Base-by-base conservation (phyloP, 2,113 vertebrate species). In the Corydoras maculifer region DNA sequence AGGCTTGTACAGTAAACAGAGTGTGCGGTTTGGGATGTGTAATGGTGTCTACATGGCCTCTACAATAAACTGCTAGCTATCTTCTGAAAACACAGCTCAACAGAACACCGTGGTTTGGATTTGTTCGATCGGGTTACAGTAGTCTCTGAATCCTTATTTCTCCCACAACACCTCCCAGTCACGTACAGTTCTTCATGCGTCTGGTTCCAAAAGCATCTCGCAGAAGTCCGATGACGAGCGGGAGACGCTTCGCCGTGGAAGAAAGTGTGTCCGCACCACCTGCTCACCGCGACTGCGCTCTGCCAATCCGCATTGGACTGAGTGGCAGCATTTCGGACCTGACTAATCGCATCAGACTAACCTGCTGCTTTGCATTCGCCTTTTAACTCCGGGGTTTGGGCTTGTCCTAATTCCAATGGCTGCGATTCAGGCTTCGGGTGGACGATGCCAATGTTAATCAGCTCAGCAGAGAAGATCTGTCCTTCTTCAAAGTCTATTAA, bases 281-380 rank as follows among this genome's bases (percentile, higher is more conserved):
- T 70, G 60, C 32, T 59, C 30, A 54, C 60, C 18, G 49, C 48
- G 31, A 25, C 2, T 9, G 10, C 32, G 35, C 9, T 13, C 13
- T 8, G 18, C 51, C 7, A 31, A 25, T 14, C 25, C 25, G 59
- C 32, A 49, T 11, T 30, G 58, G 61, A 57, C 43, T 7, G 18
- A 6, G n/a, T 61, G 65, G 51, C 65, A 50, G 32, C 32, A 18
- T 59, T 65, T 67, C 59, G 29, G 14, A 68, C 14, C 68, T 77
- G 66, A 77, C 66, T 69, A 77, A 74, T 63, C 62, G 49, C 69
- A 64, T 78, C 58, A 68, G 55, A 64, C 58, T 29, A 15, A 74
- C 50, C 68, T 78, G 72, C 58, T 74, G 58, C 13, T 70, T 74
- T 74, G 58, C 30, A 58, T 63, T 65, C 31, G 29, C 14, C 64